A percentile compares a stretch with the other conserved stretches of the same genome.
Conservation (phyloP, 1,140 invertebrate genomes). For the Melitaea cinxia region DNA sequence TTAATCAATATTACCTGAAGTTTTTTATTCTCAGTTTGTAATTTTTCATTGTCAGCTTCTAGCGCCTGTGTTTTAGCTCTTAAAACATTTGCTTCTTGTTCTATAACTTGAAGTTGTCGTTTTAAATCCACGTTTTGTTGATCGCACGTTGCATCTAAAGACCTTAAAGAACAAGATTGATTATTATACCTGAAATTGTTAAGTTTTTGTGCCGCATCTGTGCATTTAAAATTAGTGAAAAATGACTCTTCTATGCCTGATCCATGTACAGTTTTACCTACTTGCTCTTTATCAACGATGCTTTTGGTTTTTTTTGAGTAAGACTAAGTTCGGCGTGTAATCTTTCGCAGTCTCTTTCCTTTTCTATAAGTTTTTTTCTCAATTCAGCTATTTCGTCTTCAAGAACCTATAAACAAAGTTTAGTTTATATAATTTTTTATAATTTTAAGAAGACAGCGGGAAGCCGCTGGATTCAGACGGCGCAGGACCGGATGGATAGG, state of each 20-base stretch:
- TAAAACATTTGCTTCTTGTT: constrained; percentile 87
- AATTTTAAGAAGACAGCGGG: too few relatives aligned
- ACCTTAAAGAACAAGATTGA: constrained; percentile 61
- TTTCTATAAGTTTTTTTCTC: constrained; percentile 90
- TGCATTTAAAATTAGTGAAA: background rate
- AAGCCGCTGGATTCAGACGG: too few relatives aligned
- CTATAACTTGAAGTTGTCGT: constrained; percentile 87
- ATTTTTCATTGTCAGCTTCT: constrained; percentile 89
- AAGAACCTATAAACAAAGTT: constrained; percentile 55
- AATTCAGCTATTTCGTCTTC: constrained; percentile 88
- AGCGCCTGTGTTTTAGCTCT: constrained; percentile 84
- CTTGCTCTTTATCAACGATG: constrained; percentile 83
- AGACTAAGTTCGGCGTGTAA: constrained; percentile 87
- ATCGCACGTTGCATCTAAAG: constrained; percentile 83
- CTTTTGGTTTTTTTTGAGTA: constrained; percentile 84
- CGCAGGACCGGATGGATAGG: too few relatives aligned
- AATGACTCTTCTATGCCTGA: background rate
- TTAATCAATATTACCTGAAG: constrained; percentile 69
- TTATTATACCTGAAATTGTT: background rate
- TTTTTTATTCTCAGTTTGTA: constrained; percentile 87
- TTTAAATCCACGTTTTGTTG: constrained; percentile 86
- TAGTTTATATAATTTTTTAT: too few relatives aligned
- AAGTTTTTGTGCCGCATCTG: background rate
- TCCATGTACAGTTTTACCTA: constrained; percentile 58
- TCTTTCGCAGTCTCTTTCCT: constrained; percentile 90